Evolutionary conservation across 2,888 invertebrate genomes (phyloP).

Genomic region (Unio pictorum): DNA sequence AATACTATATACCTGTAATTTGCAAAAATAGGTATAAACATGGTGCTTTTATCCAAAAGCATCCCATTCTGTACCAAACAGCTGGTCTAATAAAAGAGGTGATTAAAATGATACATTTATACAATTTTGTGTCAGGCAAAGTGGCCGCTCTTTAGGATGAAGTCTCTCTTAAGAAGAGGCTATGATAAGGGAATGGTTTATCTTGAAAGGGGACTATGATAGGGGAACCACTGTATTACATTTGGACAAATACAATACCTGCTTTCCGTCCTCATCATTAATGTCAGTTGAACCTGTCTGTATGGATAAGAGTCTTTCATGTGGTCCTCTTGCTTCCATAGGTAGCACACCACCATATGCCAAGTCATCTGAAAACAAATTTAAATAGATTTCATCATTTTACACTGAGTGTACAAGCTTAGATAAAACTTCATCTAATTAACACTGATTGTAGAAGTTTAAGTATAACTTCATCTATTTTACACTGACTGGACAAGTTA

Average conservation of each 20-base stretch:
- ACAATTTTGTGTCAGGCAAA: too few relatives aligned
- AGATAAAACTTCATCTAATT: neutral
- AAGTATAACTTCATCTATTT: neutral
- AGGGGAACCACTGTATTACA: too few relatives aligned
- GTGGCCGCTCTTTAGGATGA: too few relatives aligned
- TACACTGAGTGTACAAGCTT: neutral
- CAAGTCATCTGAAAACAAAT: constrained; percentile 76
- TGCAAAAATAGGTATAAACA: neutral
- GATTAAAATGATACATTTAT: too few relatives aligned
- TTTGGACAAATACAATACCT: too few relatives aligned
- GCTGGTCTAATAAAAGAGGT: too few relatives aligned
- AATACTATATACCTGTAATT: constrained; percentile 2
- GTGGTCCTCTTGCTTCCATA: constrained; percentile 81
- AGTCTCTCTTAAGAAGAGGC: too few relatives aligned
- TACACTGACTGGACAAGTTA: neutral
- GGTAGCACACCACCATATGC: constrained; percentile 84
- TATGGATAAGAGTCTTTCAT: constrained; percentile 61
- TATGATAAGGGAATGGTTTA: too few relatives aligned
- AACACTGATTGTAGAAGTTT: neutral
- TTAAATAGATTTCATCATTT: neutral
- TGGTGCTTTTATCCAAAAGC: neutral
- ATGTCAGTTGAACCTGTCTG: too few relatives aligned
- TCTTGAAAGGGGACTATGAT: too few relatives aligned
- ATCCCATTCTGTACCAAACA: too few relatives aligned
- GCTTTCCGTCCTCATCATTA: too few relatives aligned